Percentiles rank a stretch among this genome's conserved stretches.
phyloP scores from a whole-genome alignment of 2,797 vertebrate genomes.

The Dendrocincla tyrannina region DNA sequence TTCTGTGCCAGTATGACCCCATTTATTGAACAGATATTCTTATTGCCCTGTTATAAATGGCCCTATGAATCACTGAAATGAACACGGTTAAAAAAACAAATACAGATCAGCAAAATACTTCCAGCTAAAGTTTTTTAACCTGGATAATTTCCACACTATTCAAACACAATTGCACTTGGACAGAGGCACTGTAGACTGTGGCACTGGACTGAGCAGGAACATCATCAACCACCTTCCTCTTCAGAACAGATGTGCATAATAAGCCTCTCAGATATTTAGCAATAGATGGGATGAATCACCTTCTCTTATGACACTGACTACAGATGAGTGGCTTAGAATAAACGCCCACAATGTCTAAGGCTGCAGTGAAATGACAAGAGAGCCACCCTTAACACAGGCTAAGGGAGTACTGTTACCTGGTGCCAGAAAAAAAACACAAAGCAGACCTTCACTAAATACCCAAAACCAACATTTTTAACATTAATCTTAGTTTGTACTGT shows the following conservation, averaged over 20 bases:
- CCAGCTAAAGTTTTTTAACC: background rate
- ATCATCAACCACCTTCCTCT: background rate
- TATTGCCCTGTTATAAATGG: background rate
- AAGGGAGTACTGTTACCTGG: background rate
- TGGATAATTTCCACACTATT: background rate
- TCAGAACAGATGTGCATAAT: slow-evolving; percentile 6
- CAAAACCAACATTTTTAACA: background rate
- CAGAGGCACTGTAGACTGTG: background rate
- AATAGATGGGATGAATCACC: slow-evolving; percentile 37
- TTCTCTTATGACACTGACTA: slow-evolving; percentile 20
- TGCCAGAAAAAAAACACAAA: background rate
- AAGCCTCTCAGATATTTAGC: slow-evolving; percentile 3
- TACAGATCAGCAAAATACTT: background rate
- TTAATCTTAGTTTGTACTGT: background rate
- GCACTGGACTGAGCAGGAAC: background rate
- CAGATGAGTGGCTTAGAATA: slow-evolving; percentile 17
- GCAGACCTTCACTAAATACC: background rate
- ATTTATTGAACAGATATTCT: background rate
- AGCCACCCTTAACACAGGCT: background rate
- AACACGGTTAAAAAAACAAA: background rate
- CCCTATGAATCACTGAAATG: background rate
- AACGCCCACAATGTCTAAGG: background rate
- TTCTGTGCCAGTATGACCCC: background rate
- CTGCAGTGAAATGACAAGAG: background rate
- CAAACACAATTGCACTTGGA: background rate